phyloP scores from a whole-genome alignment of 2,113 vertebrate genomes.

The Fulmarus glacialis region DNA sequence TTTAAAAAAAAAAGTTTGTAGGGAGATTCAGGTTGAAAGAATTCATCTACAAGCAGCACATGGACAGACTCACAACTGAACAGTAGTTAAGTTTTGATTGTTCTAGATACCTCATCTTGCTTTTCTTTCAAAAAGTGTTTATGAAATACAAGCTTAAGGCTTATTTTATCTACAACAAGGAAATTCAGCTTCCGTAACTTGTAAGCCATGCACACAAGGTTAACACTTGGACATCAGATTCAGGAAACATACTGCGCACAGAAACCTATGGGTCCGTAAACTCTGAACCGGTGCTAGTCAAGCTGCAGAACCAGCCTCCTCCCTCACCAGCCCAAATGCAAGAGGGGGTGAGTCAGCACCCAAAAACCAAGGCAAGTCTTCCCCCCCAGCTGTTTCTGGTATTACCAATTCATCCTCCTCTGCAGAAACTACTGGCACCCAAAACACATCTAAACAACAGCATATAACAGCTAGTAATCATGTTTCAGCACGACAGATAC shows the following conservation, averaged over 20 bases:
- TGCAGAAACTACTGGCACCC: neutral
- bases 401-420: neutral
- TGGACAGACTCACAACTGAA: neutral
- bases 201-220: too few relatives aligned
- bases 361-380: neutral
- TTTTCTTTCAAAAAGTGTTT: neutral
- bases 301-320: neutral
- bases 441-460: neutral
- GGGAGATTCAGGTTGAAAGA: neutral
- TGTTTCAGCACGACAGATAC: neutral
- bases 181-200: rapidly evolving
- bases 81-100: neutral
- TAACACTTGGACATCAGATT: neutral
- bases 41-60: neutral
- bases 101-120: neutral
- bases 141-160: neutral
- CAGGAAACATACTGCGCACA: neutral
- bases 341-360: rapidly evolving
- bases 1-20: neutral
- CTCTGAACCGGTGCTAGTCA: too few relatives aligned
- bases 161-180: neutral
- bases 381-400: rapidly evolving
- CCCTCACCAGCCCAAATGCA: neutral
- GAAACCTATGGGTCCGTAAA: neutral
- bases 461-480: neutral